Conservation (phyloP, 1,140 invertebrate genomes). For the Subanguina moxae region DNA sequence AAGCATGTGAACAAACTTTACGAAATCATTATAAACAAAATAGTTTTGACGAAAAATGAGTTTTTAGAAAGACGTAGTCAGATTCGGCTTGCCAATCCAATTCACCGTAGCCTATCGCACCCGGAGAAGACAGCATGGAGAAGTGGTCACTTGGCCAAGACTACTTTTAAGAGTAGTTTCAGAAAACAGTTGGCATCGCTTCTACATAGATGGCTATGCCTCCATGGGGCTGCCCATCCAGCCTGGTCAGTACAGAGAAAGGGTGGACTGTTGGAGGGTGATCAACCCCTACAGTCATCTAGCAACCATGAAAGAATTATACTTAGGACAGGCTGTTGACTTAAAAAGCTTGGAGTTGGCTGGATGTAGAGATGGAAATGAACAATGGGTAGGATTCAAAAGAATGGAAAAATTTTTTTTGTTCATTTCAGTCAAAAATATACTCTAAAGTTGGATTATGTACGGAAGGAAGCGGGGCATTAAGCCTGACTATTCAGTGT, state of each 20-base stretch:
- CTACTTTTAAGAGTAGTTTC: conserved; percentile 32
- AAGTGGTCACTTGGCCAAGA: conserved; percentile 26
- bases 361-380: conserved; percentile 2
- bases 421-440: conserved; percentile 27
- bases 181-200: conserved; percentile 39
- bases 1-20: too few species aligned
- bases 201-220: conserved; percentile 40
- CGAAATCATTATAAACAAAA: too few species aligned
- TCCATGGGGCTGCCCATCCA: conserved; percentile 7
- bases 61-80: conserved; percentile 22
- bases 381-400: conserved; percentile 10
- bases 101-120: conserved; percentile 19
- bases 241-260: conserved; percentile 13
- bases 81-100: conserved; percentile 36
- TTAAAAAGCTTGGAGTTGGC: conserved; percentile 27
- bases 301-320: conserved; percentile 23
- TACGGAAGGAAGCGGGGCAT: conserved; percentile 32
- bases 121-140: conserved; percentile 12
- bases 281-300: conserved; percentile 24
- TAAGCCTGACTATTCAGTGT: conserved; percentile 22
- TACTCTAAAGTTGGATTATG: conserved; percentile 33
- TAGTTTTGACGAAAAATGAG: too few species aligned
- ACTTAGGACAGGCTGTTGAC: conserved; percentile 40
- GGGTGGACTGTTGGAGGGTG: conserved; percentile 32
- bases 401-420: conserved; percentile 6